Evolutionary conservation across 2,113 vertebrate genomes (phyloP), one percentile per base, ranked within the genome.

Genomic region (Cnemophilus loriae): DNA sequence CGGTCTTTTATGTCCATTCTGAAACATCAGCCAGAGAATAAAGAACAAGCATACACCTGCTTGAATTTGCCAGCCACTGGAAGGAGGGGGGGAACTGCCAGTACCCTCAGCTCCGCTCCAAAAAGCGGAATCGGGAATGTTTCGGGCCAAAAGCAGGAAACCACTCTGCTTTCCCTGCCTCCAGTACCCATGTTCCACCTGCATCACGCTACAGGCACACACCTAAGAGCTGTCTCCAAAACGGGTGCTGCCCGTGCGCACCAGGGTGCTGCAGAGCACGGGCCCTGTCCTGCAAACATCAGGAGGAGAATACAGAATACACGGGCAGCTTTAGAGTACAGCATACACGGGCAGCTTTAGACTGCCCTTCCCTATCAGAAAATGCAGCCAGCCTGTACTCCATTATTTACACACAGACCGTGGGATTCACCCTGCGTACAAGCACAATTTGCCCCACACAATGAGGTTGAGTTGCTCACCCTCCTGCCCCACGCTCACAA

Each of bases 321-420:
- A 41, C 39, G 27, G 67, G 76, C 28, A 44, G 19, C 30, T 39
- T 23, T 8, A 30, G 16, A 26, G 42, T 41, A 41, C 39, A 41
- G 39, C 9, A 41, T 41, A 12, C 39, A 41, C 39, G 23, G 67
- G 76, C 28, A 44, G 19, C 30, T 39, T 23, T 9, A 30, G 16
- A 26, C 47, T 41, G 35, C 14, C 24, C n/a, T 52, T 61, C 75
- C 55, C 56, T 65, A 3, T 15, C 27, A 56, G 49, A 35, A 70
- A 46, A 21, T 6, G 11, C 33, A 70, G n/a, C 22, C 68, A 83
- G 16, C 13, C 26, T 30, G 33, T 24, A 28, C 44, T 55, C 57
- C 10, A 0, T 13, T 11, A 47, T 28, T 57, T 24, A 35, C 35
- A 39, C 35, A 10, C 1, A 6, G 21, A 83, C 11, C 1, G 1